Conservation (phyloP, 2,797 vertebrate species). For the Acipenser ruthenus region DNA sequence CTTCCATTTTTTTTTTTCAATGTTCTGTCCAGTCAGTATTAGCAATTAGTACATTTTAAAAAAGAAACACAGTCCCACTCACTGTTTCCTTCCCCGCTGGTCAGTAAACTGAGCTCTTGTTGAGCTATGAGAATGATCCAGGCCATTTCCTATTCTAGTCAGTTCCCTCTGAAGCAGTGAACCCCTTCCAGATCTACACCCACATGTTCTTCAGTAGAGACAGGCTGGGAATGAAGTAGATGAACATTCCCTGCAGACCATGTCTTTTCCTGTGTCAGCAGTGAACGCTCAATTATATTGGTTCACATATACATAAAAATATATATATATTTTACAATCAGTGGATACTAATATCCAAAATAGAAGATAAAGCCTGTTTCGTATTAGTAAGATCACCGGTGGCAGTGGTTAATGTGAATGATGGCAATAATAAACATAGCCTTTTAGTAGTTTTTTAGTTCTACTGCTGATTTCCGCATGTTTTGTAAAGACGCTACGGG, state of each 20-base stretch:
- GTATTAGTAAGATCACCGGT: slow-evolving; percentile 3
- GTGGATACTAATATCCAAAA: too few species aligned
- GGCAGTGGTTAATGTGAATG: slow-evolving; percentile 18
- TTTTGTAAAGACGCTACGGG: too few species aligned
- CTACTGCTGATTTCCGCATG: background rate
- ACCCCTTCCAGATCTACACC: slow-evolving; percentile 1
- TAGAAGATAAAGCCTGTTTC: slow-evolving; percentile 6
- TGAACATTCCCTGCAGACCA: slow-evolving; percentile 49
- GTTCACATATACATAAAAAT: slow-evolving; percentile 19
- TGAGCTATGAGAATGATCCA: background rate
- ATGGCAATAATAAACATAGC: slow-evolving; percentile 6
- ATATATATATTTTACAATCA: slow-evolving; percentile 3
- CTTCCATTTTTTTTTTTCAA: too few species aligned
- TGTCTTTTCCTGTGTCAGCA: slow-evolving; percentile 31
- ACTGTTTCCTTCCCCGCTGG: slow-evolving; percentile 19
- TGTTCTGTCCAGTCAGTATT: too few species aligned
- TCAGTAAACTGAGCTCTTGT: background rate
- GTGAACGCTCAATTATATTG: slow-evolving; percentile 8
- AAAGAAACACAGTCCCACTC: slow-evolving; percentile 14
- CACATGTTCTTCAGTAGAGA: slow-evolving; percentile 25
- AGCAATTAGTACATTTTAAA: too few species aligned
- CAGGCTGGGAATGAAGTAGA: slow-evolving; percentile 29
- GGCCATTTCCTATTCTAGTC: background rate
- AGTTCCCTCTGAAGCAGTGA: background rate
- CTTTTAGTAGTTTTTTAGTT: slow-evolving; percentile 1